These are phyloP conservation scores for Danionella dracula DNA, from an alignment of 2,797 vertebrate genomes.

Conservation along the genomic window DNA sequence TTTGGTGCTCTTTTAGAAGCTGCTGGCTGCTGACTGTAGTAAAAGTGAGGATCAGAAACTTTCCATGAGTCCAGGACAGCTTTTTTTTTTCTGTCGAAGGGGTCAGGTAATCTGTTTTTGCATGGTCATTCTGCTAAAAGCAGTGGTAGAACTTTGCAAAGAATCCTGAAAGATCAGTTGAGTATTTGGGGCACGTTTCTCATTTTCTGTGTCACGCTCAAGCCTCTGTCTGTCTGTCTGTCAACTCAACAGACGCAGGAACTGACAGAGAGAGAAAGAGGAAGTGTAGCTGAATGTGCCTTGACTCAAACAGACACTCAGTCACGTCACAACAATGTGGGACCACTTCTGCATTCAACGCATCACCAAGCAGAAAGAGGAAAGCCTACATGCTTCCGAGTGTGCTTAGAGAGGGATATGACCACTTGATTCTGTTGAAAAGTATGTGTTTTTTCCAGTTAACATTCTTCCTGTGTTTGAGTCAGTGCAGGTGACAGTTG, in stretches of 20 bases:
- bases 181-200: neutral
- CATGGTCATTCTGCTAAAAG: neutral
- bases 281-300: neutral
- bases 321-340: neutral
- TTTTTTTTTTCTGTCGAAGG: neutral
- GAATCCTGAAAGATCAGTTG: neutral
- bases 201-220: neutral
- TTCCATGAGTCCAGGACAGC: neutral
- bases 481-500: neutral
- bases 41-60: conserved; percentile 8
- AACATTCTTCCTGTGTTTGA: neutral
- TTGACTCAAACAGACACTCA: neutral
- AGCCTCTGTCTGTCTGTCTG: neutral
- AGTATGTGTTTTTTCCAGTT: conserved; percentile 8
- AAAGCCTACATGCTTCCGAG: conserved; percentile 8
- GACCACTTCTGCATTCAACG: neutral
- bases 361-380: conserved; percentile 25
- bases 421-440: conserved; percentile 4
- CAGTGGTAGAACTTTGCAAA: neutral
- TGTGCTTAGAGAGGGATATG: conserved; percentile 17
- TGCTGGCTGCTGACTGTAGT: conserved; percentile 26
- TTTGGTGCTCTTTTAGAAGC: conserved; percentile 18
- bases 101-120: neutral
- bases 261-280: neutral
- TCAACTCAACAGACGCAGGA: too few species aligned